A percentile compares a stretch with the other conserved stretches of the same genome.
Conservation (phyloP, 2,888 invertebrate species). For the Ametastegia equiseti region DNA sequence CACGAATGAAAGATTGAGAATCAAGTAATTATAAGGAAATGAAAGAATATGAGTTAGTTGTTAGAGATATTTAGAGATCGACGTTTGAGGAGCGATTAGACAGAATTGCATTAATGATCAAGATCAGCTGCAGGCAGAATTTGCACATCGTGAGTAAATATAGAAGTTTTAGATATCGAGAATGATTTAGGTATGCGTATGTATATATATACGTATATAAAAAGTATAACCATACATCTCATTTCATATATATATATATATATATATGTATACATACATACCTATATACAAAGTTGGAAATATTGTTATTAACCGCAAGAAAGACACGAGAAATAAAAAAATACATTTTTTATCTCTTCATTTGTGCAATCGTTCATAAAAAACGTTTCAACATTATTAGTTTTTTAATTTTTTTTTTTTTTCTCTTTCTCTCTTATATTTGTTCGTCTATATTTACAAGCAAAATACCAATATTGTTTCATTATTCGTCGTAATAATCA, state of each 20-base stretch:
- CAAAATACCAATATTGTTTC: constrained; percentile 59
- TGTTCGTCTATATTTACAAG: constrained; percentile 55
- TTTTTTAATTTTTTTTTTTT: constrained; percentile 50
- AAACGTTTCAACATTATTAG: constrained; percentile 63
- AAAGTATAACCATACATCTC: neutral
- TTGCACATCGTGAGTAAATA: neutral
- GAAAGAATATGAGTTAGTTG: neutral
- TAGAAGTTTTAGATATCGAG: neutral
- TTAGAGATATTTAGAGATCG: neutral
- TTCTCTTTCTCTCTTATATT: constrained; percentile 52
- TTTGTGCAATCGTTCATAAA: constrained; percentile 65
- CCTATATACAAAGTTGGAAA: neutral
- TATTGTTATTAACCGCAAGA: constrained; percentile 36
- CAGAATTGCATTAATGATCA: neutral
- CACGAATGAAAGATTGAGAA: constrained; percentile 3
- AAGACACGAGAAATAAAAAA: constrained; percentile 68
- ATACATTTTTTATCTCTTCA: constrained; percentile 62
- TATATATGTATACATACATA: neutral
- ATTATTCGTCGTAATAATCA: constrained; percentile 7
- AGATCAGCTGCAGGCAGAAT: neutral
- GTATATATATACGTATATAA: too few relatives aligned
- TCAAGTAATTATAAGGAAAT: too few relatives aligned
- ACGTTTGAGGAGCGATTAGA: neutral
- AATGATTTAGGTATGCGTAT: too few relatives aligned
- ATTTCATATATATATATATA: neutral